Base-by-base conservation (phyloP, 2,113 vertebrate genomes). In the Antennarius striatus region DNA sequence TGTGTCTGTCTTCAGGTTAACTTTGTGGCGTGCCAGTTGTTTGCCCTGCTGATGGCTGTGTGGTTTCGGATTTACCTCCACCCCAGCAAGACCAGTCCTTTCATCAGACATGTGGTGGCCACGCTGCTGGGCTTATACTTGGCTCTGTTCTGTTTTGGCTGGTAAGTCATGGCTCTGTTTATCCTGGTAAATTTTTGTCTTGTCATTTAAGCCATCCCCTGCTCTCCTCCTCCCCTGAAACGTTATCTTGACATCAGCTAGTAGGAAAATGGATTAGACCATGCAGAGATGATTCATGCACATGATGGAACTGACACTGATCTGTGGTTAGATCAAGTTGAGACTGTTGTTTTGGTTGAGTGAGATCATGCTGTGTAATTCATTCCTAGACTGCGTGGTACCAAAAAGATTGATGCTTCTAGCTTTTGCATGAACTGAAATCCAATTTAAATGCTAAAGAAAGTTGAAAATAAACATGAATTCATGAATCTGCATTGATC, bases 141-240 rank as follows among this genome's bases (percentile, higher is more conserved):
- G 93, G 96, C 96, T 82, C 94, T 99, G 86, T 99, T 99, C 94
- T 99, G 98, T 93, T 99, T 99, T 80, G 98, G 98, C 92, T 99
- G 98, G 98, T 99, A 92, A 97, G 97, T 95, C 82, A 62, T 56
- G 39, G 17, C 22, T 53, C 52, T 61, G 53, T 56, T 29, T 49
- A 42, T 53, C 59, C 45, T 14, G 2, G 32, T 36, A 72, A 40
- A 6, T 32, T 72, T 45, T 74, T 17, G 36, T 43, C 55, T 61
- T 63, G 15, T 77, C 74, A 45, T 58, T 39, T 2, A 46, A 49
- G 53, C 14, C 6, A 3, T 10, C 70, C 43, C 49, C 60, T 66
- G 30, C 40, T 53, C 68, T 54, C 39, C 47, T 56, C 12, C 57
- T 42, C 57, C 13, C 51, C 68, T 58, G 40, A 62, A 72, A 65